Percentiles rank a stretch among this genome's conserved stretches.
Evolutionary conservation across 1,140 invertebrate genomes (phyloP).

Genomic region (Panulirus ornatus): DNA sequence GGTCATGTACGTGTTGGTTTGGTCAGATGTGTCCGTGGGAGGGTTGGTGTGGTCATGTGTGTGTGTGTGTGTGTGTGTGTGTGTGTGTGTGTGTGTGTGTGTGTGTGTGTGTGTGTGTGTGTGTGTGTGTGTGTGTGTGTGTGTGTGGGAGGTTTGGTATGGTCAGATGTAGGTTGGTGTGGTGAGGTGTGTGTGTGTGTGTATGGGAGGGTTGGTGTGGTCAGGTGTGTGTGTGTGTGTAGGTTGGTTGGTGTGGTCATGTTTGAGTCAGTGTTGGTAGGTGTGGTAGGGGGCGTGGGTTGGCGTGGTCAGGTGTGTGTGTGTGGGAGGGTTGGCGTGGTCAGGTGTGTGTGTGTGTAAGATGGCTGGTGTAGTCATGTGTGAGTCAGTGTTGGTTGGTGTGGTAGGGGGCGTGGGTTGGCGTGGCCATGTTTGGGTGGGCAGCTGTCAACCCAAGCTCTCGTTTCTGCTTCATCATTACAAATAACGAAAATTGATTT

Average conservation of each 20-base stretch:
- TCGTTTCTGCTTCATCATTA: not conserved
- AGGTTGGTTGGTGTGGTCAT: not conserved
- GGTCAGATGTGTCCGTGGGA: not conserved
- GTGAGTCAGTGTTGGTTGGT: not conserved
- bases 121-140: conserved; percentile 12
- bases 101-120: not conserved
- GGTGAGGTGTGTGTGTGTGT: conserved; percentile 11
- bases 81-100: not conserved
- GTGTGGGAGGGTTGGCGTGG: not conserved
- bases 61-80: conserved; percentile 22
- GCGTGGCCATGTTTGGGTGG: not conserved
- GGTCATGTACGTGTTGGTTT: too few relatives aligned
- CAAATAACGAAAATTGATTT: too few relatives aligned
- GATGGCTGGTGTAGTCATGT: not conserved
- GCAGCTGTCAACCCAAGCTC: not conserved
- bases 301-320: not conserved
- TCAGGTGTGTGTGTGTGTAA: not conserved
- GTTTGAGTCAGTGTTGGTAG: not conserved
- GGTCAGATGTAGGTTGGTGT: conserved; percentile 18
- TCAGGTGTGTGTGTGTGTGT: conserved; percentile 11
- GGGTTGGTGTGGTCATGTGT: not conserved
- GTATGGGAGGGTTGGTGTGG: not conserved
- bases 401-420: not conserved
- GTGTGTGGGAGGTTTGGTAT: not conserved
- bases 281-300: not conserved